phyloP scores from a whole-genome alignment of 2,888 invertebrate genomes.

The Neoascia interrupta region DNA sequence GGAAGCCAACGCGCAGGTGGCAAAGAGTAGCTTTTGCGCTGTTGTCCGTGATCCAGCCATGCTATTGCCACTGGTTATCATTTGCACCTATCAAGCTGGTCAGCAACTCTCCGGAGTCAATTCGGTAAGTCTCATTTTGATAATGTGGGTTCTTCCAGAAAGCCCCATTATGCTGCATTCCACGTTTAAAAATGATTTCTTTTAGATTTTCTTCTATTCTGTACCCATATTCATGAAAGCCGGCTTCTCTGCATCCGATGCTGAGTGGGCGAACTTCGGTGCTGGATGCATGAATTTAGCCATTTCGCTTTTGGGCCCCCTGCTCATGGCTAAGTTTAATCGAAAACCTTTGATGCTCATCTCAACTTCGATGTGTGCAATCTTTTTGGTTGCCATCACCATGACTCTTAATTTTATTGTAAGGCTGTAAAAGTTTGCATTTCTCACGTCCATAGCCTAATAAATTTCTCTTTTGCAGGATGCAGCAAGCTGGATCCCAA shows the following conservation, averaged over 20 bases:
- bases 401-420: slow-evolving; percentile 84
- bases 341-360: slow-evolving; percentile 85
- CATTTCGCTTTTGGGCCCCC: slow-evolving; percentile 84
- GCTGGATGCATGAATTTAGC: slow-evolving; percentile 86
- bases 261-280: slow-evolving; percentile 88
- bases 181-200: not conserved
- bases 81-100: slow-evolving; percentile 86
- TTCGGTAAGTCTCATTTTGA: slow-evolving; percentile 87
- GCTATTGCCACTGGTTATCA: slow-evolving; percentile 86
- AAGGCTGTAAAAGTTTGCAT: slow-evolving; percentile 74
- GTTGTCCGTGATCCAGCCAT: slow-evolving; percentile 82
- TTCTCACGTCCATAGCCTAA: not conserved
- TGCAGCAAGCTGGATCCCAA: slow-evolving; percentile 83
- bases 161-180: no score
- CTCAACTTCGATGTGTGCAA: slow-evolving; percentile 82
- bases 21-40: slow-evolving; percentile 82
- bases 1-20: slow-evolving; percentile 76
- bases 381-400: slow-evolving; percentile 83
- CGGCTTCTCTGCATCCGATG: slow-evolving; percentile 82
- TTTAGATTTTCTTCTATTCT: slow-evolving; percentile 87
- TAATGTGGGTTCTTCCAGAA: no score
- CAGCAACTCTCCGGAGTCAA: slow-evolving; percentile 95
- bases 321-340: slow-evolving; percentile 83
- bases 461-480: slow-evolving; percentile 79
- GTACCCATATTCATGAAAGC: slow-evolving; percentile 86